A percentile compares a stretch with the other conserved stretches of the same genome.
These are phyloP conservation scores for Gallinago solitaria DNA, from an alignment of 2,797 vertebrate species.

Conservation along the genomic window DNA sequence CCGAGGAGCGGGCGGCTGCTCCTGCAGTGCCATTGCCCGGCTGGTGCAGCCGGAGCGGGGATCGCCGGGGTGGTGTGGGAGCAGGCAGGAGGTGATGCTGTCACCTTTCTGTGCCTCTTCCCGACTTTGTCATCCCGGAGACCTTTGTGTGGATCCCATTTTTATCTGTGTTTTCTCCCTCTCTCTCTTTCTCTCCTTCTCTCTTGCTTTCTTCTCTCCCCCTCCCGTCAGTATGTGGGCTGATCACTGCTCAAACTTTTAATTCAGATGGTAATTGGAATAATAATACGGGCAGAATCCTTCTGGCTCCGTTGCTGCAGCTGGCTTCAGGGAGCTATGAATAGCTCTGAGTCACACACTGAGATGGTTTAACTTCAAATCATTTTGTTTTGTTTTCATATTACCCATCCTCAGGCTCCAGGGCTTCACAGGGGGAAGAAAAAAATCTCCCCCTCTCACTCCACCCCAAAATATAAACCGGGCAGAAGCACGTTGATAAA, in stretches of 20 bases:
- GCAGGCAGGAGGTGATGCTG: constrained; percentile 15
- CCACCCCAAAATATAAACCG: constrained; percentile 8
- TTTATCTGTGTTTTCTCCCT: constrained; percentile 73
- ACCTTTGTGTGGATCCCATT: constrained; percentile 64
- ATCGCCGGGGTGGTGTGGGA: neutral
- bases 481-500: constrained; percentile 8
- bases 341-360: constrained; percentile 82
- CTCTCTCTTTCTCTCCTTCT: constrained; percentile 64
- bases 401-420: constrained; percentile 61
- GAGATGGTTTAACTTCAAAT: constrained; percentile 75
- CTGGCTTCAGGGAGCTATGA: constrained; percentile 81
- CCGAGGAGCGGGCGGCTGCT: accelerated
- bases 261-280: constrained; percentile 87
- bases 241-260: constrained; percentile 85
- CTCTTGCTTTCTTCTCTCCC: constrained; percentile 73
- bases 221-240: constrained; percentile 80
- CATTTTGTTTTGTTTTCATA: constrained; percentile 74
- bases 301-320: constrained; percentile 82
- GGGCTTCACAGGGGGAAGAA: neutral
- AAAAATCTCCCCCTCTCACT: neutral
- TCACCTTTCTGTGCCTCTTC: constrained; percentile 67
- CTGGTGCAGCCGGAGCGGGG: neutral
- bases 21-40: neutral
- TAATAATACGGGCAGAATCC: constrained; percentile 84
- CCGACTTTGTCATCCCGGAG: constrained; percentile 53